Percentiles rank a stretch among this genome's conserved stretches.
These are phyloP conservation scores for Heliconius aoede DNA, from an alignment of 2,888 invertebrate species.

Conservation along the genomic window DNA sequence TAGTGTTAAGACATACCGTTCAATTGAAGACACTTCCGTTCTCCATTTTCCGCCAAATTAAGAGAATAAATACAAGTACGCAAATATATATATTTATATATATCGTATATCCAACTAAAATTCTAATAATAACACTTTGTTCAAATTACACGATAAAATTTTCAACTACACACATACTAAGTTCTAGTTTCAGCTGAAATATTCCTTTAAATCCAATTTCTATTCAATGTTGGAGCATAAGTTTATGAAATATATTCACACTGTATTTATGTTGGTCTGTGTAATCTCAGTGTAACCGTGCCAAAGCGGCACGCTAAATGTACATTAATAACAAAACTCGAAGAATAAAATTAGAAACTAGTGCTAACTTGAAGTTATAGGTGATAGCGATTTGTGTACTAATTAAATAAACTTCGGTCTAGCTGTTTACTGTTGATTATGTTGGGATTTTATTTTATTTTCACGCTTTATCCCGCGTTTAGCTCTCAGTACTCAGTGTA, in stretches of 20 bases:
- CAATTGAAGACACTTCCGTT: too few species aligned
- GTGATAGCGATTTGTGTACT: slow-evolving; percentile 43
- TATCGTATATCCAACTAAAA: slow-evolving; percentile 6
- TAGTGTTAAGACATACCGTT: too few species aligned
- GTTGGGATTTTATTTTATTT: not conserved
- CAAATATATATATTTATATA: slow-evolving; percentile 2
- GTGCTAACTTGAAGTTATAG: slow-evolving; percentile 36
- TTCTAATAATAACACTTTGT: slow-evolving; percentile 26
- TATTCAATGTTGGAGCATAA: slow-evolving; percentile 43
- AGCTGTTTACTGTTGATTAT: not conserved
- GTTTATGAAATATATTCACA: slow-evolving; percentile 42
- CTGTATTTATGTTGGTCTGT: slow-evolving; percentile 63
- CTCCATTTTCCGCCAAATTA: too few species aligned
- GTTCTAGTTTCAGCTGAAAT: slow-evolving; percentile 36
- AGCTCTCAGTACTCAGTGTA: too few species aligned
- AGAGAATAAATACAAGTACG: not conserved
- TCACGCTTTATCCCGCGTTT: too few species aligned
- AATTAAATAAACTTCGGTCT: slow-evolving; percentile 4
- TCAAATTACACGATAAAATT: slow-evolving; percentile 33
- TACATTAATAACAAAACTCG: slow-evolving; percentile 76
- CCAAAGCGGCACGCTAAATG: slow-evolving; percentile 71
- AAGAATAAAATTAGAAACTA: slow-evolving; percentile 53
- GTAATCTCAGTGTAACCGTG: slow-evolving; percentile 71
- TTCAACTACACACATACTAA: slow-evolving; percentile 21
- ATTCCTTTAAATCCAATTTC: slow-evolving; percentile 43